Evolutionary conservation across 2,113 vertebrate species (phyloP), one percentile per base, ranked within the genome.

Genomic region (Cottus gobio): DNA sequence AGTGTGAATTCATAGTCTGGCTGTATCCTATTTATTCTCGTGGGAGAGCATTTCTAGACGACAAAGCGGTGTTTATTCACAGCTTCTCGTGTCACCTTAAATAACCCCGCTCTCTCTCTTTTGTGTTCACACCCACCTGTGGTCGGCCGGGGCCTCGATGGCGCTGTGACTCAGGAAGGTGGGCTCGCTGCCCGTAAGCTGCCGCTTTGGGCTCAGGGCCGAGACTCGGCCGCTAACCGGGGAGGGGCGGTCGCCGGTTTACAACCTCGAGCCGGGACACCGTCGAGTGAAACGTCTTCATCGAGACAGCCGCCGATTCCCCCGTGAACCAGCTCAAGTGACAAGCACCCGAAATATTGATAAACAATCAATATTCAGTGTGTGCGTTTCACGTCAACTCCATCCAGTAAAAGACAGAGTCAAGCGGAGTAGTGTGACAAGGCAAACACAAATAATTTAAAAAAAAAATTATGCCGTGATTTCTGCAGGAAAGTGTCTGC

Each of bases 101-200:
- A 69, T 72, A 44, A 67, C 70, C 15, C 44, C 58, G 3, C 37
- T 66, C 6, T 72, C 3, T 10, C 30, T 64, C 4, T 31, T 46
- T 30, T 67, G n/a, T 44, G 58, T 57, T 66, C 77, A 24, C 70
- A 37, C 69, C 28, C 71, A 76, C 58, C 69, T 78, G 63, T 37
- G 77, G 54, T 80, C 64, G 71, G 26, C 5, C 31, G 2, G 39
- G 31, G n/a, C n/a, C 22, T 28, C 28, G 8, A 57, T 37, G 60
- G 26, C 5, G 22, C 54, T 13, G n/a, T 66, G 71, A 76, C 36
- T 68, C 69, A 83, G 24, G 11, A 34, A 7, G 66, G 64, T 62
- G 57, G 70, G 36, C 50, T 69, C 5, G 6, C 10, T 75, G 62
- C 63, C 79, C 4, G 28, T 70, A 54, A 81, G 7, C 58, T 48